Conservation (phyloP, 1,140 invertebrate species). For the Pogonognathellus flavescens region DNA sequence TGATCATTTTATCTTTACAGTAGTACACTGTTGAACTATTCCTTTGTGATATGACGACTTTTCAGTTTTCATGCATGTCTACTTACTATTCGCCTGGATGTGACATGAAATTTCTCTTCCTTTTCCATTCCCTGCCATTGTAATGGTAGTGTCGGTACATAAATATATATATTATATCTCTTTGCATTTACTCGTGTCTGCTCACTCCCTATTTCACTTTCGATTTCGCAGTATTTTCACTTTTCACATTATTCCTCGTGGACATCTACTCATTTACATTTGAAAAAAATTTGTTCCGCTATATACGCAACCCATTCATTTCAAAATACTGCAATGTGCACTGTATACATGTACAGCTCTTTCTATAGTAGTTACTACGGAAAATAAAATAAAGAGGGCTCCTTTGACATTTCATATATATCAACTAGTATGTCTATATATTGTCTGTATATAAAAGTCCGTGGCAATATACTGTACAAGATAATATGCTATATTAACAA, state of each 20-base stretch:
- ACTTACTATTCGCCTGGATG: constrained; percentile 49
- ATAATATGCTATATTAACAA: too few species aligned
- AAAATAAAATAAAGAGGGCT: not conserved
- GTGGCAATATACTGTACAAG: too few species aligned
- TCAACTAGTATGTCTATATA: too few species aligned
- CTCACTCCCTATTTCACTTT: constrained; percentile 17
- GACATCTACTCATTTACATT: constrained; percentile 40
- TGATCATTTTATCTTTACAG: not conserved
- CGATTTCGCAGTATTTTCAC: constrained; percentile 4
- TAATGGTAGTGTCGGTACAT: not conserved
- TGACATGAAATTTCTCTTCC: constrained; percentile 48
- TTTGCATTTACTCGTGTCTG: not conserved
- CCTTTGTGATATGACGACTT: constrained; percentile 27
- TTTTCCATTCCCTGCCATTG: constrained; percentile 12
- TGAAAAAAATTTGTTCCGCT: constrained; percentile 36
- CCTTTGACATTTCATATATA: too few species aligned
- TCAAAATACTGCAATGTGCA: not conserved
- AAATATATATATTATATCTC: constrained; percentile 9
- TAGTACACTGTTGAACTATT: constrained; percentile 8
- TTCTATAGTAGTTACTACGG: not conserved
- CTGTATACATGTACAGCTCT: not conserved
- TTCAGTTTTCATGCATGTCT: constrained; percentile 48
- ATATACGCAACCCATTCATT: constrained; percentile 9
- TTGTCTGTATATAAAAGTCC: too few species aligned
- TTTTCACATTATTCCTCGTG: constrained; percentile 41